A percentile compares a stretch with the other conserved stretches of the same genome.
Evolutionary conservation across 1,140 invertebrate species (phyloP).

Genomic region (Wiebesia pumilae): DNA sequence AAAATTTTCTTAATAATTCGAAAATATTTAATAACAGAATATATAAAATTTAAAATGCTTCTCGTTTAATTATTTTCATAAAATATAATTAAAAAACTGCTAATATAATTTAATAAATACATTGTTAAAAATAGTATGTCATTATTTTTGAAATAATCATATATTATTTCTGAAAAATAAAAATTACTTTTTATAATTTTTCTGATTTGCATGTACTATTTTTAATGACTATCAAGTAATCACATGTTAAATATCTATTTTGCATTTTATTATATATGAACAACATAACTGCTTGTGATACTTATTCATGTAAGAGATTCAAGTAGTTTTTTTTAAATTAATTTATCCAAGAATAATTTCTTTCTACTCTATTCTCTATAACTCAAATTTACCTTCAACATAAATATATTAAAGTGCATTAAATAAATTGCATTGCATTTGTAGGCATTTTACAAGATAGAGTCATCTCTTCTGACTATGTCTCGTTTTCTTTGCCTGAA

Average conservation of each 20-base stretch:
- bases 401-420: background rate
- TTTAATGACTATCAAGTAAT: slow-evolving; percentile 1
- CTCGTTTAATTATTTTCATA: too few relatives aligned
- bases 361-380: background rate
- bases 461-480: background rate
- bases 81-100: too few relatives aligned
- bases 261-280: slow-evolving; percentile 8
- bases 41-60: too few relatives aligned
- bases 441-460: background rate
- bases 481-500: background rate
- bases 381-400: background rate
- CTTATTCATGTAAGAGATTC: background rate
- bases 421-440: background rate
- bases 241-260: slow-evolving; percentile 18
- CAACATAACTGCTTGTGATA: background rate
- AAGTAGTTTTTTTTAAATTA: background rate
- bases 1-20: too few relatives aligned
- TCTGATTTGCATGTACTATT: background rate
- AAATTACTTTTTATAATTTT: background rate
- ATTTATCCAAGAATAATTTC: background rate
- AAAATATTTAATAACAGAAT: too few relatives aligned
- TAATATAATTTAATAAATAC: too few relatives aligned
- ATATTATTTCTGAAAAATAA: too few relatives aligned
- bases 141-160: too few relatives aligned
- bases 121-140: too few relatives aligned